Conservation (phyloP, 1,140 invertebrate genomes). For the Fopius arisanus region DNA sequence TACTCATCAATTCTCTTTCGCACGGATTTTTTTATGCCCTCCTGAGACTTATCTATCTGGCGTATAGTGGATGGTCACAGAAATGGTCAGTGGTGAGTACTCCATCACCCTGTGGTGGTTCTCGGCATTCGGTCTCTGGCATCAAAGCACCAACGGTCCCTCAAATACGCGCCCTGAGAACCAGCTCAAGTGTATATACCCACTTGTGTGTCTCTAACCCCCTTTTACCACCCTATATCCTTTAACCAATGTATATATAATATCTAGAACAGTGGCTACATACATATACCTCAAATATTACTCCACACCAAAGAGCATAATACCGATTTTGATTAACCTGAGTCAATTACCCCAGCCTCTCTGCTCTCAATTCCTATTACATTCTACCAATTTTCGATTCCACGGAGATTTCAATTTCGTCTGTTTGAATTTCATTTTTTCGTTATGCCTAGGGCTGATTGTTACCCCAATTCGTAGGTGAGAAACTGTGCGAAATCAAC, state of each 20-base stretch:
- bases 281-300: constrained; percentile 1
- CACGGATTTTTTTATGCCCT: constrained; percentile 7
- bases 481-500: no score
- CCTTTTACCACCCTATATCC: constrained; percentile 16
- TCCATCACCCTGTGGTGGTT: constrained; percentile 43
- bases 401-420: background rate
- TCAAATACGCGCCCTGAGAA: constrained; percentile 41
- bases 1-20: constrained; percentile 3
- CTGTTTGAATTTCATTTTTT: background rate
- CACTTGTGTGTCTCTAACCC: background rate
- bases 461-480: no score
- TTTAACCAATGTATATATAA: background rate
- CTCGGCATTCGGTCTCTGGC: constrained; percentile 46
- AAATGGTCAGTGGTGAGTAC: constrained; percentile 40
- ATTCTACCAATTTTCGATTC: background rate
- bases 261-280: background rate
- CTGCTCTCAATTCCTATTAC: background rate
- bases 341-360: constrained; percentile 3
- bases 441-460: no score
- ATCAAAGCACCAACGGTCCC: constrained; percentile 46
- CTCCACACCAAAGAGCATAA: background rate
- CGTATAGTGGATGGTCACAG: constrained; percentile 15
- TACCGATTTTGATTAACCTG: constrained; percentile 15
- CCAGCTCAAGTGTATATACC: constrained; percentile 10
- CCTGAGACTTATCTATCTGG: background rate